phyloP scores from a whole-genome alignment of 2,797 vertebrate species.

The Sciurus vulgaris region DNA sequence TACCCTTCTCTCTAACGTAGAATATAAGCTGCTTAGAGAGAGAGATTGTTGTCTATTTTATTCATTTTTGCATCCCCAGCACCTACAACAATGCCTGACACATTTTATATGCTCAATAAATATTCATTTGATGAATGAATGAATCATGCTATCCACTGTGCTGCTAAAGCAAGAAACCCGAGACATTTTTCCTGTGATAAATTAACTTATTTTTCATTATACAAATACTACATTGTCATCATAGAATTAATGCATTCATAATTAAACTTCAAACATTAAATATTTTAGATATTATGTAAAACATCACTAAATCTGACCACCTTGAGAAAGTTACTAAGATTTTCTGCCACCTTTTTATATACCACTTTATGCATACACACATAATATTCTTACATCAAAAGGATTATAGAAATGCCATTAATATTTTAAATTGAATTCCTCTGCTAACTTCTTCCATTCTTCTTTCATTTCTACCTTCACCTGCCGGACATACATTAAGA shows the following conservation, averaged over 20 bases:
- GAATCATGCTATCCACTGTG: not conserved
- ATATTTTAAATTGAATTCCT: slow-evolving; percentile 61
- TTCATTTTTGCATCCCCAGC: slow-evolving; percentile 5
- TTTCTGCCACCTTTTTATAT: slow-evolving; percentile 54
- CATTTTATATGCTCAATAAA: slow-evolving; percentile 61
- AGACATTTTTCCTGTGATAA: slow-evolving; percentile 38
- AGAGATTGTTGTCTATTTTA: slow-evolving; percentile 48
- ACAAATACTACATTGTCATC: slow-evolving; percentile 36
- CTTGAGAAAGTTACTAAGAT: slow-evolving; percentile 42
- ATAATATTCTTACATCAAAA: slow-evolving; percentile 27
- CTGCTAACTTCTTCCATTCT: slow-evolving; percentile 11
- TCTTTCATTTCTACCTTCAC: slow-evolving; percentile 22
- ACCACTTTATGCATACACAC: not conserved
- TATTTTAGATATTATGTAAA: slow-evolving; percentile 64
- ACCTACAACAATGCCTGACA: slow-evolving; percentile 10
- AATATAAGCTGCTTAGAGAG: slow-evolving; percentile 25
- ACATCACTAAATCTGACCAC: slow-evolving; percentile 20
- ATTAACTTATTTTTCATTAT: slow-evolving; percentile 58
- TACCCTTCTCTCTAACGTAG: not conserved
- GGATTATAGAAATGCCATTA: not conserved
- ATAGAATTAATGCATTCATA: slow-evolving; percentile 3
- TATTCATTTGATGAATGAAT: slow-evolving; percentile 56
- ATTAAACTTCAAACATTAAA: slow-evolving; percentile 41
- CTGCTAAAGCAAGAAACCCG: slow-evolving; percentile 59
- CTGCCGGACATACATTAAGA: slow-evolving; percentile 27